Percentiles rank a stretch among this genome's conserved stretches.
Evolutionary conservation across 1,140 invertebrate species (phyloP).

Genomic region (Drosophila ogumai): DNA sequence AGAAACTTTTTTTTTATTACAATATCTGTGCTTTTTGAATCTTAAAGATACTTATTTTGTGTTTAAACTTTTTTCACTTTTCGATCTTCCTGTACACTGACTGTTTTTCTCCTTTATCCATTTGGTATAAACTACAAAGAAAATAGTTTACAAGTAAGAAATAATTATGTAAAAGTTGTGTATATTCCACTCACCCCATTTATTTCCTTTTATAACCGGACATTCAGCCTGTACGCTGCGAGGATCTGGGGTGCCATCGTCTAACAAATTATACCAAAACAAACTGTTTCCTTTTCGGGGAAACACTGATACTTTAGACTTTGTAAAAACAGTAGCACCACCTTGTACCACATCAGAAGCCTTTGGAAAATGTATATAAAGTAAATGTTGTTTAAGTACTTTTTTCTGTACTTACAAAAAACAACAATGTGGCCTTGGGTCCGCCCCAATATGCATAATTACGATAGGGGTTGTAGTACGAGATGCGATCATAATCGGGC

Average conservation of each 20-base stretch:
- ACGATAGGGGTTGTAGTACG: not conserved
- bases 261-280: conserved; percentile 97
- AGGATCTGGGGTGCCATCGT: conserved; percentile 94
- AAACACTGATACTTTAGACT: conserved; percentile 91
- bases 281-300: conserved; percentile 95
- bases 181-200: conserved; percentile 90
- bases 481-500: not conserved
- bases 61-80: not conserved
- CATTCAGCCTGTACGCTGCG: conserved; percentile 97
- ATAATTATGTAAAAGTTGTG: not conserved
- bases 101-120: conserved; percentile 7
- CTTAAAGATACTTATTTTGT: not conserved
- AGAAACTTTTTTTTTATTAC: not conserved
- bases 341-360: conserved; percentile 97
- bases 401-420: conserved; percentile 71
- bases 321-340: conserved; percentile 97
- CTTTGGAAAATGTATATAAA: conserved; percentile 85
- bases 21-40: not conserved
- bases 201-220: conserved; percentile 96
- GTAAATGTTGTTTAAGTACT: not conserved
- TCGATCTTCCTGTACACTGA: not conserved
- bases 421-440: conserved; percentile 86
- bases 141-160: not conserved
- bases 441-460: conserved; percentile 60
- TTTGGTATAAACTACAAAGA: conserved; percentile 41